A percentile compares a stretch with the other conserved stretches of the same genome.
Conservation (phyloP, 2,113 vertebrate species). For the Ursus arctos region DNA sequence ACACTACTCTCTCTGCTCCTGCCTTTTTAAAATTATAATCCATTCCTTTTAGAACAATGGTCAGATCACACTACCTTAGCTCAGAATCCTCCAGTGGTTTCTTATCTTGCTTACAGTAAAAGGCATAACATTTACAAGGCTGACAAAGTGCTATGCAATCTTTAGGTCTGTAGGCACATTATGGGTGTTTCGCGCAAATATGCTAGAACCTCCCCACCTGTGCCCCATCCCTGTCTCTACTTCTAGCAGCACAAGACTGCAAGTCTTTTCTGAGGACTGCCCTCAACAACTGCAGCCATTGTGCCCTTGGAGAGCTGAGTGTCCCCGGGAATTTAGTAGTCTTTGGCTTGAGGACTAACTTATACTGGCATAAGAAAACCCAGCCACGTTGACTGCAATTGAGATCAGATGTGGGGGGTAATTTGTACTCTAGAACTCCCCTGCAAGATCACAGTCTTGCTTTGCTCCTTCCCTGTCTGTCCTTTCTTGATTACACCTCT, state of each 20-base stretch:
- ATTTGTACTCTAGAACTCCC: neutral
- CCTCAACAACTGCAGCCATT: neutral
- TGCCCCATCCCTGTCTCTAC: accelerated
- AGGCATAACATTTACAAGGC: neutral
- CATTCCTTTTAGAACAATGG: neutral
- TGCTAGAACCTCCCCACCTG: accelerated
- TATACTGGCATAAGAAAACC: neutral
- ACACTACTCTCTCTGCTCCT: neutral
- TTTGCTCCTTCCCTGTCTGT: neutral
- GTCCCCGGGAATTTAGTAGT: neutral
- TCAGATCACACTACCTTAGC: neutral
- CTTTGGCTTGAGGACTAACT: neutral
- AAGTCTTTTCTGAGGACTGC: neutral
- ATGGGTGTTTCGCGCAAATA: neutral
- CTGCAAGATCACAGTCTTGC: neutral
- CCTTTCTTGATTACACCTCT: neutral
- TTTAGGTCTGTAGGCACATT: too few species aligned
- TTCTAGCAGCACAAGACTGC: neutral
- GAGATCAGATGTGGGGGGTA: neutral
- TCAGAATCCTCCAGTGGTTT: neutral
- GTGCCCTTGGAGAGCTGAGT: neutral
- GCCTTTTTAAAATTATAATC: neutral
- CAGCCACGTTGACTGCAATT: neutral
- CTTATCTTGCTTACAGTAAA: neutral
- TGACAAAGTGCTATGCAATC: neutral